Conservation (phyloP, 2,888 invertebrate species). For the Lysandra coridon region DNA sequence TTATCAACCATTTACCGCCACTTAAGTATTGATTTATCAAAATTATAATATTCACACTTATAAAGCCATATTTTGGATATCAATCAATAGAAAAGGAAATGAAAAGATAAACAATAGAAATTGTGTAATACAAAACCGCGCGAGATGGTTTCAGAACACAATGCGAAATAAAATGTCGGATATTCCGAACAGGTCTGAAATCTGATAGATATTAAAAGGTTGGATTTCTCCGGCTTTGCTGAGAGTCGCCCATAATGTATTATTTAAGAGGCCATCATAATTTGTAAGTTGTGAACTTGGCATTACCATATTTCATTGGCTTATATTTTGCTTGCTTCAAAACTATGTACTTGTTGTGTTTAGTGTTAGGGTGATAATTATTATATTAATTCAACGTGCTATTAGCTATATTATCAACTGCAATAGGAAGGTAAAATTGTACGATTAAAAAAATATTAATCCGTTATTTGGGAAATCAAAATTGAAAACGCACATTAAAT, state of each 20-base stretch:
- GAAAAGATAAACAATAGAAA: conserved; percentile 2
- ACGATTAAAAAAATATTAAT: too few relatives aligned
- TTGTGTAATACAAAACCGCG: neutral
- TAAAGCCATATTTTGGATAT: neutral
- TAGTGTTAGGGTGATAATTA: too few relatives aligned
- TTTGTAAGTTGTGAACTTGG: neutral
- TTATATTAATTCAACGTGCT: too few relatives aligned
- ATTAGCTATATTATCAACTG: too few relatives aligned
- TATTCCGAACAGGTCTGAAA: neutral
- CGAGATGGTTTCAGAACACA: conserved; percentile 2
- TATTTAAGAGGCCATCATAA: neutral
- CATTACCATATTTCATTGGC: too few relatives aligned
- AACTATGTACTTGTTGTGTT: too few relatives aligned
- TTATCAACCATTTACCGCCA: too few relatives aligned
- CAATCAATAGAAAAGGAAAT: neutral
- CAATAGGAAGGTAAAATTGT: too few relatives aligned
- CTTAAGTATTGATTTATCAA: neutral
- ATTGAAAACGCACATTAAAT: too few relatives aligned
- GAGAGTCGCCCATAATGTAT: neutral
- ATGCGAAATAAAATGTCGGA: neutral
- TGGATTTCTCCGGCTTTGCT: neutral
- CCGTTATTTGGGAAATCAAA: too few relatives aligned
- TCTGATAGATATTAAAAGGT: conserved; percentile 19
- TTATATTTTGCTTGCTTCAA: too few relatives aligned
- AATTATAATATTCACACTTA: neutral